Evolutionary conservation across 2,888 invertebrate species (phyloP).

Genomic region (Tricholauxania praeusta): DNA sequence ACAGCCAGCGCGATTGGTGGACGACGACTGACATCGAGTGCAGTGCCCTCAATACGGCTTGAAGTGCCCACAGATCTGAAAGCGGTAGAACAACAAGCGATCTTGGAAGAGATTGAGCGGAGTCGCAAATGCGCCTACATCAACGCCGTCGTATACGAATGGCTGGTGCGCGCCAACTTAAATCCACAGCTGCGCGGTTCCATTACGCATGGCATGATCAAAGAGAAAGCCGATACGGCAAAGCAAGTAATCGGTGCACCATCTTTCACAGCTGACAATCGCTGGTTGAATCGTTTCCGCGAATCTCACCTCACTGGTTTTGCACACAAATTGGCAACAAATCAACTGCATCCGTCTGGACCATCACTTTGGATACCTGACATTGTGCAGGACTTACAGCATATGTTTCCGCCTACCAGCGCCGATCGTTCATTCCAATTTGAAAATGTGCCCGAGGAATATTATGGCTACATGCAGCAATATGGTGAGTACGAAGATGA

Average conservation of each 20-base stretch:
- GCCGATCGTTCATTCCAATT: conserved; percentile 60
- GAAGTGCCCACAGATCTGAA: conserved; percentile 61
- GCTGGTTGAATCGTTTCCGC: conserved; percentile 63
- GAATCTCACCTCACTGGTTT: conserved; percentile 62
- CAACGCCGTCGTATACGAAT: conserved; percentile 64
- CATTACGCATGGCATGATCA: conserved; percentile 64
- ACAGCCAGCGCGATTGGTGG: conserved; percentile 62
- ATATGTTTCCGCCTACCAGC: conserved; percentile 61
- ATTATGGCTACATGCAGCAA: conserved; percentile 62
- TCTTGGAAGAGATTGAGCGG: conserved; percentile 62
- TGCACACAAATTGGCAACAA: conserved; percentile 60
- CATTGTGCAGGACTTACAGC: conserved; percentile 61
- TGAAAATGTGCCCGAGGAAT: conserved; percentile 62
- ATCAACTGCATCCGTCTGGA: conserved; percentile 61
- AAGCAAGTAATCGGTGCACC: conserved; percentile 60
- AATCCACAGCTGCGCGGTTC: conserved; percentile 63
- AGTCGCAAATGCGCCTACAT: conserved; percentile 63
- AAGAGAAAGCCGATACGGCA: conserved; percentile 62
- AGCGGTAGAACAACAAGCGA: conserved; percentile 60
- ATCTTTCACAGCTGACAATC: conserved; percentile 61
- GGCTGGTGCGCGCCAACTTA: conserved; percentile 62
- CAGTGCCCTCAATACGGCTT: conserved; percentile 58
- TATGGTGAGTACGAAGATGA: conserved; percentile 64
- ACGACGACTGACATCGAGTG: conserved; percentile 59
- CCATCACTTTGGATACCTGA: conserved; percentile 61